phyloP scores from a whole-genome alignment of 2,888 invertebrate genomes.

The Melanotus villosus region DNA sequence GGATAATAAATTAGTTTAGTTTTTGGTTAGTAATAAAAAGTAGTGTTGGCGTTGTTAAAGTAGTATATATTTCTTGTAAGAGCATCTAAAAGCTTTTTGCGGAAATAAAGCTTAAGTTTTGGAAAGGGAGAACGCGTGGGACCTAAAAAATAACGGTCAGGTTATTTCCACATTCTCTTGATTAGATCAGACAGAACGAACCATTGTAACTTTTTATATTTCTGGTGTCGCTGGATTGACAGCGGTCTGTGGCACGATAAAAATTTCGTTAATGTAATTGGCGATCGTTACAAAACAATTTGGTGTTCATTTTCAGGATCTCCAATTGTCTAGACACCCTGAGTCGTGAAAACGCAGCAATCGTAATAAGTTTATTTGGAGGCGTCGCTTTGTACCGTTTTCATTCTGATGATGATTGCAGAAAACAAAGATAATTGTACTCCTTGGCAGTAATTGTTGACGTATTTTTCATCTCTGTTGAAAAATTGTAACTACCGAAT shows the following conservation, averaged over 20 bases:
- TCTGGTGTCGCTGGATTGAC: constrained; percentile 20
- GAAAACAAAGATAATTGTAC: constrained; percentile 11
- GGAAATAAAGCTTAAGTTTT: not conserved
- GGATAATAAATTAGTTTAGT: too few relatives aligned
- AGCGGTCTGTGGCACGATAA: constrained; percentile 29
- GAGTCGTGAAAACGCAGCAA: constrained; percentile 22
- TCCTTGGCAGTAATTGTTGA: constrained; percentile 1
- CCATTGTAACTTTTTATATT: constrained; percentile 23
- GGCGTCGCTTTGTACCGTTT: constrained; percentile 23
- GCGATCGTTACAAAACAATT: constrained; percentile 38
- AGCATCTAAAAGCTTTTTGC: not conserved
- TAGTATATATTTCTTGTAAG: too few relatives aligned
- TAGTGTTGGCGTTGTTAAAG: too few relatives aligned
- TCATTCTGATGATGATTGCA: constrained; percentile 13
- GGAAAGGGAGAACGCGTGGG: not conserved
- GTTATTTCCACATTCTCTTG: not conserved
- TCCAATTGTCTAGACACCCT: constrained; percentile 31
- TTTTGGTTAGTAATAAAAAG: too few relatives aligned
- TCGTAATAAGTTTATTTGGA: constrained; percentile 30
- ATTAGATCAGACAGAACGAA: not conserved
- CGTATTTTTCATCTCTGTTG: not conserved
- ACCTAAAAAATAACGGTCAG: not conserved
- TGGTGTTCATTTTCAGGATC: constrained; percentile 33
- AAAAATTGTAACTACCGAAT: not conserved
- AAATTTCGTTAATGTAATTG: constrained; percentile 41